phyloP scores from a whole-genome alignment of 2,888 invertebrate species.

The Hemistola chrysoprasaria region DNA sequence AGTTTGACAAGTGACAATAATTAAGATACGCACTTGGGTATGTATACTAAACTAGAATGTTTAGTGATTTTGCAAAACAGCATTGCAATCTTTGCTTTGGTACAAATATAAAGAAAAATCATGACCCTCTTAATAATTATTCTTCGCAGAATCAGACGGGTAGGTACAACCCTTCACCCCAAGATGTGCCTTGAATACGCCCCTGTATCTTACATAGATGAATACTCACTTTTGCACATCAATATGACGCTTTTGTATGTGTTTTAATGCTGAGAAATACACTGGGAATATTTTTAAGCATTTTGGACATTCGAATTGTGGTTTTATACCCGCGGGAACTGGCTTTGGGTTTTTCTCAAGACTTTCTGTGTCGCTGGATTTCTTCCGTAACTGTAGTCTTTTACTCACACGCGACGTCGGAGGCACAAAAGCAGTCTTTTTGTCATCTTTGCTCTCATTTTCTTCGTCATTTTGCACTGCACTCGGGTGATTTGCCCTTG shows the following conservation, averaged over 20 bases:
- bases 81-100: too few relatives aligned
- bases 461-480: slow-evolving; percentile 6
- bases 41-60: too few relatives aligned
- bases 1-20: too few relatives aligned
- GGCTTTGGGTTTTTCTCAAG: slow-evolving; percentile 1
- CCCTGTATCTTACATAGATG: slow-evolving; percentile 6
- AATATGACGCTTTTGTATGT: slow-evolving; percentile 59
- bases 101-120: too few relatives aligned
- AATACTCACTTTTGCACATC: slow-evolving; percentile 53
- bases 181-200: slow-evolving; percentile 2
- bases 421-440: slow-evolving; percentile 15
- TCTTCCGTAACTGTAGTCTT: slow-evolving; percentile 7
- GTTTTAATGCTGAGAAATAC: slow-evolving; percentile 51
- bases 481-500: slow-evolving; percentile 35
- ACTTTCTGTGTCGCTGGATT: slow-evolving; percentile 4
- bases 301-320: slow-evolving; percentile 57
- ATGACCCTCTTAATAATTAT: too few relatives aligned
- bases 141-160: too few relatives aligned
- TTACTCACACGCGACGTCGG: slow-evolving; percentile 19
- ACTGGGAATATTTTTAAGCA: slow-evolving; percentile 45
- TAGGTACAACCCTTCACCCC: too few relatives aligned
- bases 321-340: slow-evolving; percentile 21
- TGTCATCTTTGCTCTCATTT: slow-evolving; percentile 8
- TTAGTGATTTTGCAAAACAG: too few relatives aligned
- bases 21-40: too few relatives aligned